Evolutionary conservation across 2,888 invertebrate species (phyloP), one percentile per base, ranked within the genome.

Genomic region (Drosophila atripex): DNA sequence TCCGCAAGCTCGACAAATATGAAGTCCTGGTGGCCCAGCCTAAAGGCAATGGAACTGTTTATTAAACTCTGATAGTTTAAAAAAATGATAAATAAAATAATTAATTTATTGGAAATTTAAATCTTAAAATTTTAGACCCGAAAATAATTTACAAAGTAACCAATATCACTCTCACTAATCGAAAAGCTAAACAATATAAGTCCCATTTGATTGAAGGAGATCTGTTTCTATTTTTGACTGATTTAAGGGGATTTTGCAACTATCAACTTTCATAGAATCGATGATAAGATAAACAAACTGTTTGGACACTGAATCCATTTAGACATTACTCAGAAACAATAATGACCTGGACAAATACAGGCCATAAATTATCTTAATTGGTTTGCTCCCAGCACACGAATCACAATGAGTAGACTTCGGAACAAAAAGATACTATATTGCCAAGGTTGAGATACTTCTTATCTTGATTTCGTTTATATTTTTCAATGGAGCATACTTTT

Each of bases 1-100:
- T 78, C 8, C 61, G 66, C 3, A 54, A 35, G 9, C 28, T 68
- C 6, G 61, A 69, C 1, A 84, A 76, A 23, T 80, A 84, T 35
- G 80, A 80, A n/a, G 70, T 72, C 1, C 64, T 80, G 6, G 72
- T 74, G 5, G 61, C 68, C 3, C 39, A 50, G 53, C 50, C 28
- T 0, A 45, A 28, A n/a, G 12, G 4, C 2, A 65, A 71, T 72
- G 52, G 57, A 45, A 65, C 73, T 7, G 2, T 21, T 8, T 65
- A 57, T 16, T 43, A 55, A 5, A 28, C 1, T 11, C 3, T 2
- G n/a, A 41, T 16, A 3, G 16, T 41, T 35, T 14, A 14, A 43
- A 21, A 0, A 3, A 18, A 41, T 39, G 2, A 21, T 1, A 11
- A 43, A 43, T 9, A 43, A 12, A 43, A 43, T 43, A 3, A 21